These are phyloP conservation scores for Hydrochoerus hydrochaeris DNA, from an alignment of 2,113 vertebrate genomes.

Conservation along the genomic window DNA sequence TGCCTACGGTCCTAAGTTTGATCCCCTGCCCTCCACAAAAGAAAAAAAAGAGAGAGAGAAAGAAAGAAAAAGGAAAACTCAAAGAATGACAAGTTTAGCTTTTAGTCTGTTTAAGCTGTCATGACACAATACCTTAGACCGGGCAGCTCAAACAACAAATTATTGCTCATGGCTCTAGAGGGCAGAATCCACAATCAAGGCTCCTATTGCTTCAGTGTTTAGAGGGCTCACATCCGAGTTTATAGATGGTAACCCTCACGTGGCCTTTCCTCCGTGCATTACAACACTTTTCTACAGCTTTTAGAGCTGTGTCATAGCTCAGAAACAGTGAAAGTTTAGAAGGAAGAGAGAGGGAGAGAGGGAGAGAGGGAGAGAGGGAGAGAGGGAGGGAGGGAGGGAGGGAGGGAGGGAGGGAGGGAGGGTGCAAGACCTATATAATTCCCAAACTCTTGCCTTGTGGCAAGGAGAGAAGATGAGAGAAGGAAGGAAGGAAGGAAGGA, in stretches of 20 bases:
- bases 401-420: background rate
- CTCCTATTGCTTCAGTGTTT: background rate
- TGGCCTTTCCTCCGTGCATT: background rate
- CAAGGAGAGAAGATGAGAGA: too few relatives aligned
- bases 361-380: too few relatives aligned
- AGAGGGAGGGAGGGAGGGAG: background rate
- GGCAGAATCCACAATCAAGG: background rate
- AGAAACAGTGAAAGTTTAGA: conserved; percentile 5
- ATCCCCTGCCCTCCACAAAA: background rate
- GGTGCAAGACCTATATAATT: too few relatives aligned
- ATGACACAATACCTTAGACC: background rate
- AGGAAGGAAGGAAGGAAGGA: background rate
- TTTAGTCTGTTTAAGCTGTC: background rate
- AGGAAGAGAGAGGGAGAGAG: too few relatives aligned
- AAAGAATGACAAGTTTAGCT: background rate
- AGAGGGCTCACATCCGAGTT: background rate
- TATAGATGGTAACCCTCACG: accelerated
- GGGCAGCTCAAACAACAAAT: background rate
- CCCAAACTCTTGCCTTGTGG: too few relatives aligned
- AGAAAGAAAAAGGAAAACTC: background rate
- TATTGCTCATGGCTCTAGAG: background rate
- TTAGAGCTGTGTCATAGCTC: background rate
- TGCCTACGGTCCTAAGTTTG: background rate
- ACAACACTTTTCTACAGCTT: background rate
- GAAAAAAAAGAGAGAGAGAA: background rate